phyloP scores from a whole-genome alignment of 2,113 vertebrate genomes.

The Lophura nycthemera region DNA sequence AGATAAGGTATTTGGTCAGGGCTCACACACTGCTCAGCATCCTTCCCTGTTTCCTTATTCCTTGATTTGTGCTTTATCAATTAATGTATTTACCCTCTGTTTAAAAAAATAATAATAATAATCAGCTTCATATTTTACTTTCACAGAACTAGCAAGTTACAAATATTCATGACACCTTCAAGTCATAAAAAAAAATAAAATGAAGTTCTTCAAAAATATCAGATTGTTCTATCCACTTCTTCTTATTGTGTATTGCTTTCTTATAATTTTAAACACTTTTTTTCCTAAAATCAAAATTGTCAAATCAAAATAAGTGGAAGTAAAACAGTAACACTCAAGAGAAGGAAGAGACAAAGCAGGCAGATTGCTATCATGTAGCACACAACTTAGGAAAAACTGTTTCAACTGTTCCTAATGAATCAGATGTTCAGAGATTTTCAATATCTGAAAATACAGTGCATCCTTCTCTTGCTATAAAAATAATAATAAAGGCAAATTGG shows the following conservation, averaged over 20 bases:
- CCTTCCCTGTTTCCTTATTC: not conserved
- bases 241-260: not conserved
- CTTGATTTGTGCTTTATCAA: not conserved
- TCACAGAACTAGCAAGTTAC: not conserved
- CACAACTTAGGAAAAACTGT: not conserved
- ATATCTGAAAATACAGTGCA: not conserved
- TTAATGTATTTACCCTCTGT: not conserved
- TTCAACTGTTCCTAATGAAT: not conserved
- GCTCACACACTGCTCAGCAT: not conserved
- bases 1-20: not conserved
- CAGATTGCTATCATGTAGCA: not conserved
- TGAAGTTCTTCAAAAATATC: not conserved
- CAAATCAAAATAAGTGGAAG: not conserved
- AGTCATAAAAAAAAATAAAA: not conserved
- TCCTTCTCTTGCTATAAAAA: not conserved
- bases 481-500: not conserved
- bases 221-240: not conserved
- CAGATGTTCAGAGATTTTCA: slow-evolving; percentile 4
- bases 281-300: not conserved
- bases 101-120: not conserved
- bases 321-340: not conserved
- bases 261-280: not conserved
- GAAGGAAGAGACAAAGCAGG: not conserved
- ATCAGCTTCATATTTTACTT: not conserved
- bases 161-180: not conserved